Base-by-base conservation (phyloP, 2,113 vertebrate genomes). In the Sapayoa aenigma region DNA sequence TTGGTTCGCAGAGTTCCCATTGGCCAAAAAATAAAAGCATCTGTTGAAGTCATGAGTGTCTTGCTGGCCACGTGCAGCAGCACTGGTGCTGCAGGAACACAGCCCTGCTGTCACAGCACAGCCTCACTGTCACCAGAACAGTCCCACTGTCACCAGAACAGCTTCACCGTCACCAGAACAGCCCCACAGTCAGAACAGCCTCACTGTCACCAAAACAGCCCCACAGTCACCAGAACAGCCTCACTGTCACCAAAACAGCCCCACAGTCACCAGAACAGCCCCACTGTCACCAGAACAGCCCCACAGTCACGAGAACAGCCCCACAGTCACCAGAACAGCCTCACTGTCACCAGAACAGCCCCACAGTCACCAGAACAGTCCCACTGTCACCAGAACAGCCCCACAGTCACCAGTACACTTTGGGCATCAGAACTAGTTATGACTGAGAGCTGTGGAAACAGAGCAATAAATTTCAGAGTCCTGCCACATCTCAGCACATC, bases 381-480 rank as follows among this genome's bases (percentile, higher is more conserved):
- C 12, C 31, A 21, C 5, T 33, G 12, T 14, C 33, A n/a, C 21
- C 53, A 42, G 77, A 41, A 71, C 66, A 39, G 58, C 89, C 23
- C 68, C 37, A 8, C 28, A 21, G 20, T 50, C 35, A 52, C 27
- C 68, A 22, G 14, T 17, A 53, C 49, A 11, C 68, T 94, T 42
- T 13, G 80, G 69, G 91, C 85, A 92, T 78, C 83, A 90, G 78
- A 87, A 84, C 52, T 92, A 83, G 96, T 75, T 95, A 72, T 79
- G 91, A 93, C 69, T n/a, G 76, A 73, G 89, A 91, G 77, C 91
- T 55, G 87, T 22, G 47, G 72, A 59, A 87, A 67, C 9, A 68
- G 22, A 63, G 84, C 95, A 62, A 87, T 11, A 79, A 67, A 47
- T 67, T 77, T 71, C 65, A 89, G 52, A 86, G 28, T 2, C 23